Conservation (phyloP, 30 jellyfish, hydroid and myxozoan genomes). For the Chironex yamaguchii region DNA sequence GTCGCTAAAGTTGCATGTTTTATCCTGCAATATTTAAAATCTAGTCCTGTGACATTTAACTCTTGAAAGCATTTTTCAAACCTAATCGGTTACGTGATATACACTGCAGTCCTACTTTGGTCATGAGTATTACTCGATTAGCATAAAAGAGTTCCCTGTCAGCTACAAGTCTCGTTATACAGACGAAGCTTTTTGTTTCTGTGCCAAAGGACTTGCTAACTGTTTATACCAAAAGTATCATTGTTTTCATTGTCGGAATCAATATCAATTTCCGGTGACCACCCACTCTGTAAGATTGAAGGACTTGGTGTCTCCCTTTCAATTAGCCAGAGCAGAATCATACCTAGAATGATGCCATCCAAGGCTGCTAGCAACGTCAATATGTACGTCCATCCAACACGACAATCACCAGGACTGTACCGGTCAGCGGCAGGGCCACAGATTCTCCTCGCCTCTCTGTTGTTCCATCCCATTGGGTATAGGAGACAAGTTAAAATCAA, state of each 20-base stretch:
- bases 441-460: neutral
- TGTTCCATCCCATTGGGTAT: slow-evolving; percentile 12
- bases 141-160: too few species aligned
- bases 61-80: too few species aligned
- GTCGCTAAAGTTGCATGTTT: too few species aligned
- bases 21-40: too few species aligned
- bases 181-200: too few species aligned
- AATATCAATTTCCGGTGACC: neutral
- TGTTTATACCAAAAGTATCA: too few species aligned
- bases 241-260: neutral
- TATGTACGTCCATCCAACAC: slow-evolving; percentile 25
- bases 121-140: too few species aligned
- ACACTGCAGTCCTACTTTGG: too few species aligned
- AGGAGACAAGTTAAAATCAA: neutral
- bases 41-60: too few species aligned
- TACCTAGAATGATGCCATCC: slow-evolving; percentile 9
- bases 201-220: too few species aligned
- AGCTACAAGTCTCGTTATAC: too few species aligned
- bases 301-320: neutral
- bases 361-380: slow-evolving; percentile 4
- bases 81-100: too few species aligned
- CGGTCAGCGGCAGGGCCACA: slow-evolving; percentile 9
- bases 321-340: neutral
- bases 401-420: neutral
- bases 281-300: neutral